Conservation (phyloP, 2,888 invertebrate genomes). For the Hemistola chrysoprasaria region DNA sequence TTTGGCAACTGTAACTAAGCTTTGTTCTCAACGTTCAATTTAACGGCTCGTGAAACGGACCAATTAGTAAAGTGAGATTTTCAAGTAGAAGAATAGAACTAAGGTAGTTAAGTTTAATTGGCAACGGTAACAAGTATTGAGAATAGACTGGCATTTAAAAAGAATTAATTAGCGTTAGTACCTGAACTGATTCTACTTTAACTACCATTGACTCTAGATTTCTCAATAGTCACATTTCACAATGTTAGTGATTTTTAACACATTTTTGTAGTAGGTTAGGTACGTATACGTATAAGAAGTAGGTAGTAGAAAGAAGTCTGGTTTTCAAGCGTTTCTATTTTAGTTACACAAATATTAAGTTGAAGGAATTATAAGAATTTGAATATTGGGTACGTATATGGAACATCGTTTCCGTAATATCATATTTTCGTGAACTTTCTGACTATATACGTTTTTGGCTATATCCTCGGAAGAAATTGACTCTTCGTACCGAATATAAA, state of each 20-base stretch:
- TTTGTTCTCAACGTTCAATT: conserved; percentile 20
- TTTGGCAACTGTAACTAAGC: conserved; percentile 7
- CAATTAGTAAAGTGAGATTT: conserved; percentile 23
- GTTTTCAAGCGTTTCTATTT: too few species aligned
- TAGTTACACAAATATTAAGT: too few species aligned
- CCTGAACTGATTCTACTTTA: conserved; percentile 13
- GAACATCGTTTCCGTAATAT: too few species aligned
- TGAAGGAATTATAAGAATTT: too few species aligned
- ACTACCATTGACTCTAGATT: conserved; percentile 12
- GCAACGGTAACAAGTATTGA: conserved; percentile 20
- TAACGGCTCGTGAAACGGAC: conserved; percentile 19
- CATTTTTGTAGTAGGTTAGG: too few species aligned
- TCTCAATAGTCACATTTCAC: conserved; percentile 5
- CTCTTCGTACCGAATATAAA: conserved; percentile 60
- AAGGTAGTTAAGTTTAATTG: conserved; percentile 17
- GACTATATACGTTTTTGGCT: conserved; percentile 24
- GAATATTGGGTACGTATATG: too few species aligned
- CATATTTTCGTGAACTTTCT: conserved; percentile 18
- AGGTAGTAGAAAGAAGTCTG: too few species aligned
- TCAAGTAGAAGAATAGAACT: conserved; percentile 13
- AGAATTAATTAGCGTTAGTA: conserved; percentile 13
- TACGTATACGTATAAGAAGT: too few species aligned
- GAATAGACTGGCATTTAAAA: conserved; percentile 8
- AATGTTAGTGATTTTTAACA: conserved; percentile 2
- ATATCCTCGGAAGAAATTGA: conserved; percentile 40